A percentile compares a stretch with the other conserved stretches of the same genome.
phyloP scores from a whole-genome alignment of 2,113 vertebrate genomes.

The Mobula hypostoma region DNA sequence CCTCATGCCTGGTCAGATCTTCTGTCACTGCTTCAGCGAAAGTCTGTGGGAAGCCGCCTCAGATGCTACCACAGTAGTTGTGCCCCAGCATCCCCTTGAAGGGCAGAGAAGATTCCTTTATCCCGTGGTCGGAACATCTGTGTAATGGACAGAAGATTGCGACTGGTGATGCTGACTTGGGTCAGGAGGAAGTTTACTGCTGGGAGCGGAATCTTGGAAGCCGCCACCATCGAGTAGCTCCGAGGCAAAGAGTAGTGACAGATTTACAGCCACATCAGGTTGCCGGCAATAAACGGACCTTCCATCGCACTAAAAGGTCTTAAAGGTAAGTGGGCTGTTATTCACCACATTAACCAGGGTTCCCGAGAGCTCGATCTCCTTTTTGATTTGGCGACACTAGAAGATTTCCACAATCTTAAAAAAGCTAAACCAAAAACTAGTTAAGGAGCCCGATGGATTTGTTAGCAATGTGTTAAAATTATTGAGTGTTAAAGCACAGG shows the following conservation, averaged over 20 bases:
- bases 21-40: neutral
- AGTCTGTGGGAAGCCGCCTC: neutral
- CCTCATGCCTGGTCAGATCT: neutral
- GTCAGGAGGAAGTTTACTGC: conserved; percentile 9
- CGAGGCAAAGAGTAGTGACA: neutral
- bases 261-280: neutral
- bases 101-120: no score
- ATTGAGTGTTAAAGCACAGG: neutral
- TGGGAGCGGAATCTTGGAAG: neutral
- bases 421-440: neutral
- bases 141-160: neutral
- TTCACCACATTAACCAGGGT: neutral
- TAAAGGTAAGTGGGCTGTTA: neutral
- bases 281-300: neutral
- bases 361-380: neutral
- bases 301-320: neutral
- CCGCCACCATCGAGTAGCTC: no score
- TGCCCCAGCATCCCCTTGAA: neutral
- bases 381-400: no score
- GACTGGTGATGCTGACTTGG: neutral
- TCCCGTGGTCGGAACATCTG: neutral
- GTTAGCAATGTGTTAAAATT: neutral
- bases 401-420: neutral
- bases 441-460: neutral
- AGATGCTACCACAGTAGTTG: neutral